phyloP scores from a whole-genome alignment of 2,113 vertebrate genomes.

The Psittacara wagleri region DNA sequence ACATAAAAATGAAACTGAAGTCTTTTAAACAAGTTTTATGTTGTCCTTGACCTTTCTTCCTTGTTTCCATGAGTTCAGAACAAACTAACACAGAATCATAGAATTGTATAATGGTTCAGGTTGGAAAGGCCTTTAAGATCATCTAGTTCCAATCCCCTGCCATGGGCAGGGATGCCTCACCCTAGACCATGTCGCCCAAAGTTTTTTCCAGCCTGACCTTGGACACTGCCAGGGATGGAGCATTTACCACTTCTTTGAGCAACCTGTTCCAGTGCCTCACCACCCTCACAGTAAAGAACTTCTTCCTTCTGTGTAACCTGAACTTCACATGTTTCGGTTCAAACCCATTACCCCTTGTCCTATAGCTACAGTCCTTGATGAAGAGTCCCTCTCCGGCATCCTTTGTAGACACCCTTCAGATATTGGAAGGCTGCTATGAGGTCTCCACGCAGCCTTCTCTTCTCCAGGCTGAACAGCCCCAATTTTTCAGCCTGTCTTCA shows the following conservation, averaged over 20 bases:
- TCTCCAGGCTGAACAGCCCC: neutral
- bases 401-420: neutral
- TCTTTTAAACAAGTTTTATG: neutral
- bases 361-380: neutral
- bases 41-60: neutral
- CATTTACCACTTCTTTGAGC: neutral
- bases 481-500: neutral
- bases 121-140: neutral
- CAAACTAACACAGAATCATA: neutral
- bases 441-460: neutral
- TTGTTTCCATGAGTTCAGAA: neutral
- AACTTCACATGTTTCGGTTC: neutral
- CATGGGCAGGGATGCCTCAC: neutral
- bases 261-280: neutral
- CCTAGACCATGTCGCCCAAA: neutral
- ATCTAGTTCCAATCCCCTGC: neutral
- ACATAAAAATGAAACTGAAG: neutral
- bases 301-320: neutral
- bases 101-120: neutral
- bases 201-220: neutral
- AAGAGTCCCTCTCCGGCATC: neutral
- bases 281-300: neutral
- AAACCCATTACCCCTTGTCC: neutral
- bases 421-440: neutral
- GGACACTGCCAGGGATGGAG: neutral